Conservation (phyloP, 2,113 vertebrate species). For the Callipepla squamata region DNA sequence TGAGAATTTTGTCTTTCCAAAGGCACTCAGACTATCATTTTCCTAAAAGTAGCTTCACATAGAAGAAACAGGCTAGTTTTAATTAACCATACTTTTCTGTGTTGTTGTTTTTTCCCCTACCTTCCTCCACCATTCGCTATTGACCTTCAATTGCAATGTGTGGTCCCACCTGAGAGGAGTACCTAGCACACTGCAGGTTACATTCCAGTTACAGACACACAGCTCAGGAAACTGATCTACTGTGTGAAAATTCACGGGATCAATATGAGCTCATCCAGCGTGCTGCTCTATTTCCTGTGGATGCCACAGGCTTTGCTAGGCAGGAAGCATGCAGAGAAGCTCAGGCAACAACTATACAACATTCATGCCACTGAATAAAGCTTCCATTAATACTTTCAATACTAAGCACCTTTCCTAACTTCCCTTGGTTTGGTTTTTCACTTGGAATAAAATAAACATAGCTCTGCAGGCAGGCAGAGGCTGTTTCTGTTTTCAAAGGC, state of each 20-base stretch:
- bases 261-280: background rate
- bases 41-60: background rate
- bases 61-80: background rate
- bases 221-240: background rate
- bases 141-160: background rate
- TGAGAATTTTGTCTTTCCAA: background rate
- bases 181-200: background rate
- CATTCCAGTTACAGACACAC: background rate
- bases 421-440: background rate
- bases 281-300: background rate
- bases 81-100: background rate
- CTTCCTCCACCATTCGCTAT: accelerated
- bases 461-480: background rate
- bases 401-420: background rate
- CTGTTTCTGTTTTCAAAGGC: background rate
- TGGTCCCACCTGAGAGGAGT: background rate
- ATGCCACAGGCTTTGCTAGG: background rate
- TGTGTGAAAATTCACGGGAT: background rate
- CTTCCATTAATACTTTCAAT: background rate
- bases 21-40: background rate
- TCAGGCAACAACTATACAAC: background rate
- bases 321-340: background rate
- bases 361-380: background rate
- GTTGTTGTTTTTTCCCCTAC: background rate
- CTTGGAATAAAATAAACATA: background rate